A percentile compares a stretch with the other conserved stretches of the same genome.
phyloP scores from a whole-genome alignment of 30 jellyfish, hydroid and myxozoan species.

The Hydractinia symbiolongicarpus region DNA sequence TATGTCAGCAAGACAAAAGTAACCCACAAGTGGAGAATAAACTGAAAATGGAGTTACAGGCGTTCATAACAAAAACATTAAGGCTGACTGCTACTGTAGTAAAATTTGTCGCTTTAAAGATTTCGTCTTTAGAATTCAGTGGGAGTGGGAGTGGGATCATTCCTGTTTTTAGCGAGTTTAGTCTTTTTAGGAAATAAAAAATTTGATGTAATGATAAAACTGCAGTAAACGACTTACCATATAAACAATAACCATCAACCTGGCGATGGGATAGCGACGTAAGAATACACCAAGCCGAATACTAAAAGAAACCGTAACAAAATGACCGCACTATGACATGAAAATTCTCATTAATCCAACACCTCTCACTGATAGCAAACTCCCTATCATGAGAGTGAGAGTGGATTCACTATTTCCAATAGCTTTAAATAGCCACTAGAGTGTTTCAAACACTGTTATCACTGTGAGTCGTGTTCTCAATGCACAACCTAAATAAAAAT shows the following conservation, averaged over 20 bases:
- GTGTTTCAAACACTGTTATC: too few species aligned
- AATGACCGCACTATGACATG: neutral
- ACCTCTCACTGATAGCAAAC: neutral
- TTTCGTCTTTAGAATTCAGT: too few species aligned
- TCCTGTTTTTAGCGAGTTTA: neutral
- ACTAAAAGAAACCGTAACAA: slow-evolving; percentile 28
- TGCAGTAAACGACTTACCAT: slow-evolving; percentile 46
- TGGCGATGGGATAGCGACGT: slow-evolving; percentile 77
- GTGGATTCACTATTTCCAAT: too few species aligned
- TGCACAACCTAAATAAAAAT: too few species aligned
- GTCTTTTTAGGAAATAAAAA: neutral
- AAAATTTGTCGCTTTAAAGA: too few species aligned
- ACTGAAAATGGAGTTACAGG: slow-evolving; percentile 33
- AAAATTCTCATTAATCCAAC: too few species aligned
- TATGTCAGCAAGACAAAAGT: slow-evolving; percentile 71
- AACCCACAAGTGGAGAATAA: slow-evolving; percentile 73
- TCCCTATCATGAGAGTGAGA: too few species aligned
- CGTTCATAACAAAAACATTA: too few species aligned
- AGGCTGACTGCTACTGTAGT: too few species aligned
- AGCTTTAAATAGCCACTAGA: too few species aligned
- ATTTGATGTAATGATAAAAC: neutral
- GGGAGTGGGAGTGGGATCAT: too few species aligned
- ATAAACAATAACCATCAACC: slow-evolving; percentile 63
- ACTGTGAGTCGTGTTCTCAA: too few species aligned
- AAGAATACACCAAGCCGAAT: slow-evolving; percentile 69